A percentile compares a stretch with the other conserved stretches of the same genome.
phyloP scores from a whole-genome alignment of 2,797 vertebrate genomes.

The Vireo griseus region DNA sequence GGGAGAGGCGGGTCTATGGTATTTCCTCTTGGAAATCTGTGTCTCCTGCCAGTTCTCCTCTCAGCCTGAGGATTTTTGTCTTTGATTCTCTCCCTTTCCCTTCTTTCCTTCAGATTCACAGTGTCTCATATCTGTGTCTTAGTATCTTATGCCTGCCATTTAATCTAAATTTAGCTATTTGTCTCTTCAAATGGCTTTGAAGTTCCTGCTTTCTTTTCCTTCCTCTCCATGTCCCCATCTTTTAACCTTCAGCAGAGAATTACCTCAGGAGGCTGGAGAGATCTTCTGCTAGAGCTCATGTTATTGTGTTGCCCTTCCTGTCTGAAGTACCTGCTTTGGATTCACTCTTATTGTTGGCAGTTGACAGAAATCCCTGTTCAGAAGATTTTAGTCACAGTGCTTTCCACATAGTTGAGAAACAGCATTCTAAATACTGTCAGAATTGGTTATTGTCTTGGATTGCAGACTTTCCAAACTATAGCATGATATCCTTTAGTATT shows the following conservation, averaged over 20 bases:
- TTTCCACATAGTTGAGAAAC: neutral
- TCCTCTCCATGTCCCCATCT: neutral
- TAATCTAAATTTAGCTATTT: neutral
- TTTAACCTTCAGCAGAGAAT: neutral
- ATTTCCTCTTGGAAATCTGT: neutral
- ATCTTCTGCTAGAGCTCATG: neutral
- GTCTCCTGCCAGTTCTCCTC: neutral
- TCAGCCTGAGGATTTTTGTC: neutral
- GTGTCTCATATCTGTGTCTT: neutral
- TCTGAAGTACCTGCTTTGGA: neutral
- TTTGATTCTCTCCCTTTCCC: neutral
- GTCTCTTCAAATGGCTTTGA: neutral
- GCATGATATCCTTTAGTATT: neutral
- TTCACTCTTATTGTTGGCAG: neutral
- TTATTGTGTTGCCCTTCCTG: neutral
- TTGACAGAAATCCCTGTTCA: neutral
- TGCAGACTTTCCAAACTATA: neutral
- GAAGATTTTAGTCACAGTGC: neutral
- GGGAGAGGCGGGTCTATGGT: neutral
- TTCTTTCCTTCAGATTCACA: neutral
- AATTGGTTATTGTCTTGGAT: neutral
- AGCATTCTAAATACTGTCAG: neutral
- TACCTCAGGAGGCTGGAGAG: neutral
- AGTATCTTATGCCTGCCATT: neutral
- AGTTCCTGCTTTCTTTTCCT: neutral